Evolutionary conservation across 2,888 invertebrate species (phyloP).

Genomic region (Norana najaformis): DNA sequence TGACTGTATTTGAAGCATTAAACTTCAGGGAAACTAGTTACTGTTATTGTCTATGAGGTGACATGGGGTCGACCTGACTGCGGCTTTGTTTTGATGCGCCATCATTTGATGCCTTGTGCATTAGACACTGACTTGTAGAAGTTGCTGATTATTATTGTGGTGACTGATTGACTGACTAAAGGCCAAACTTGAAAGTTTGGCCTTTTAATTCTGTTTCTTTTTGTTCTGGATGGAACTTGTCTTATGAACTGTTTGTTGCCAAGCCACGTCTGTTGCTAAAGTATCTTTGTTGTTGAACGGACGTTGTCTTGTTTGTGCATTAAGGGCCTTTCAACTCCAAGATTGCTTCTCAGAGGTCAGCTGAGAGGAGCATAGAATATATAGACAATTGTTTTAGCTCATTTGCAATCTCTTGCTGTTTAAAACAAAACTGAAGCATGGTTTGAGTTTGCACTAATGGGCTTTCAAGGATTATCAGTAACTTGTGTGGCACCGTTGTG

Average conservation of each 20-base stretch:
- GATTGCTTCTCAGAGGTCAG: neutral
- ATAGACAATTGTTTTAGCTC: neutral
- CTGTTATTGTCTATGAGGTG: neutral
- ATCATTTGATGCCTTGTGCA: neutral
- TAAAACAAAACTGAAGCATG: too few species aligned
- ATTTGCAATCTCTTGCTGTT: neutral
- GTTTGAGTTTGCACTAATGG: neutral
- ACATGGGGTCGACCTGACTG: neutral
- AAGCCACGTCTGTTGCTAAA: too few species aligned
- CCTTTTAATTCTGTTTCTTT: neutral
- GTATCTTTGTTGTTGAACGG: neutral
- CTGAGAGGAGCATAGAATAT: neutral
- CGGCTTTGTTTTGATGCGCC: neutral
- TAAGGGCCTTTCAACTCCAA: neutral
- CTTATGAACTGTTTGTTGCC: neutral
- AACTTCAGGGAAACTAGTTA: too few species aligned
- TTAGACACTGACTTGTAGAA: neutral
- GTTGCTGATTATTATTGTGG: neutral
- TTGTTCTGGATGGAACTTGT: neutral
- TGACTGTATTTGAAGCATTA: too few species aligned
- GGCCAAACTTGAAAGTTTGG: neutral
- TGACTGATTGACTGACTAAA: too few species aligned
- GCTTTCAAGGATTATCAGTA: neutral
- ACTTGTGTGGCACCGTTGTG: neutral
- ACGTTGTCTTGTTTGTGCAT: neutral